Evolutionary conservation across 2,888 invertebrate species (phyloP).

Genomic region (Plagodis dolabraria): DNA sequence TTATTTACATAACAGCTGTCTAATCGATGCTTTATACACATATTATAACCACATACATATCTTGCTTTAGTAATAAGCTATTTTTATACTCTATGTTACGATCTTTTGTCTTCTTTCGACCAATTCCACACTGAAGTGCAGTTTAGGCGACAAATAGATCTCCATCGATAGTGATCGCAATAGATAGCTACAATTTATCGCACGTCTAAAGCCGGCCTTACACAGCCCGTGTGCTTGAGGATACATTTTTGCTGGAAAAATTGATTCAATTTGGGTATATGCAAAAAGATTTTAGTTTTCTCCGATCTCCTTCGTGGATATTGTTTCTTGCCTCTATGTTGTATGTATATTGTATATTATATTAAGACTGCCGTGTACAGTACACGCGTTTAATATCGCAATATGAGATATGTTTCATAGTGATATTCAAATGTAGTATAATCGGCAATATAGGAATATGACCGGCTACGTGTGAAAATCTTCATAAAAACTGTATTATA

Average conservation of each 20-base stretch:
- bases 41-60: too few species aligned
- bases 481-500: too few species aligned
- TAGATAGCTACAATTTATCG: slow-evolving; percentile 54
- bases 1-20: too few species aligned
- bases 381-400: slow-evolving; percentile 30
- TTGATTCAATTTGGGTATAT: slow-evolving; percentile 73
- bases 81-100: not conserved
- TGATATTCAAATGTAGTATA: too few species aligned
- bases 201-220: slow-evolving; percentile 45
- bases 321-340: slow-evolving; percentile 28
- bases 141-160: slow-evolving; percentile 18
- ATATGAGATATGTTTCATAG: slow-evolving; percentile 17
- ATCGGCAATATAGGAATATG: too few species aligned
- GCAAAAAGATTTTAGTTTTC: slow-evolving; percentile 62
- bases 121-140: slow-evolving; percentile 15
- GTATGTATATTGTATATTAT: slow-evolving; percentile 18
- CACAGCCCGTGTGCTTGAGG: slow-evolving; percentile 38
- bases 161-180: slow-evolving; percentile 43
- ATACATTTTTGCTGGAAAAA: slow-evolving; percentile 70
- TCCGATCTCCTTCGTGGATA: slow-evolving; percentile 30
- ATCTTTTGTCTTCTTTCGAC: not conserved
- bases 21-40: too few species aligned
- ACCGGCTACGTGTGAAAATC: too few species aligned
- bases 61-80: too few species aligned
- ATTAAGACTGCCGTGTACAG: not conserved